phyloP scores from a whole-genome alignment of 2,797 vertebrate species.

The Notamacropus eugenii region DNA sequence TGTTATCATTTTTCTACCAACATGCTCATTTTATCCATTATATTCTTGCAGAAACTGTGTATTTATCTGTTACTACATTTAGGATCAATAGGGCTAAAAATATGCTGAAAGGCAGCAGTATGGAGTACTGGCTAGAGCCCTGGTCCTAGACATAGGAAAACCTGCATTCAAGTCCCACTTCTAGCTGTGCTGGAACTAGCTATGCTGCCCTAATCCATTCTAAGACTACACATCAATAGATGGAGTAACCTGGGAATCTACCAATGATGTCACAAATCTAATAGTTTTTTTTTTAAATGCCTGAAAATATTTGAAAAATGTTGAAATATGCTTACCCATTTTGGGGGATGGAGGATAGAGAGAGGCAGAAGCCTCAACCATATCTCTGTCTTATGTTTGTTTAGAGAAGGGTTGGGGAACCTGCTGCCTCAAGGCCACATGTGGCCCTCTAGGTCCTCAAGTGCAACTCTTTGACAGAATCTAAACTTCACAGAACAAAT shows the following conservation, averaged over 20 bases:
- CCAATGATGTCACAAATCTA: neutral
- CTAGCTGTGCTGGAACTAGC: neutral
- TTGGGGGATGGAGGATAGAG: neutral
- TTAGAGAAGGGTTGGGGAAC: neutral
- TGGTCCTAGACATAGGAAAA: neutral
- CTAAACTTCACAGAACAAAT: too few species aligned
- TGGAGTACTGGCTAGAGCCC: neutral
- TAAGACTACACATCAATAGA: neutral
- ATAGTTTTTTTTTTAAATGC: neutral
- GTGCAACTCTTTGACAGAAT: too few species aligned
- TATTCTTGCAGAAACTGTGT: neutral
- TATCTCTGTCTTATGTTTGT: slow-evolving; percentile 12
- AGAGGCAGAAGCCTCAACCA: neutral
- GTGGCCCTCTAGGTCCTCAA: too few species aligned
- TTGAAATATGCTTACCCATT: neutral
- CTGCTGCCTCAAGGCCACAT: too few species aligned
- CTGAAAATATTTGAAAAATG: neutral
- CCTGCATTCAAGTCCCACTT: neutral
- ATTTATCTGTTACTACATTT: neutral
- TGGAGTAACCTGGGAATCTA: neutral
- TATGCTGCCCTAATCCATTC: neutral
- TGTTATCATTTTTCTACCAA: neutral
- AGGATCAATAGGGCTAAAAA: neutral
- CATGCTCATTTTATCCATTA: neutral
- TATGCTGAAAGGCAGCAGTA: neutral